Evolutionary conservation across 2,888 invertebrate species (phyloP), one percentile per base, ranked within the genome.

Genomic region (Junonia oenone): DNA sequence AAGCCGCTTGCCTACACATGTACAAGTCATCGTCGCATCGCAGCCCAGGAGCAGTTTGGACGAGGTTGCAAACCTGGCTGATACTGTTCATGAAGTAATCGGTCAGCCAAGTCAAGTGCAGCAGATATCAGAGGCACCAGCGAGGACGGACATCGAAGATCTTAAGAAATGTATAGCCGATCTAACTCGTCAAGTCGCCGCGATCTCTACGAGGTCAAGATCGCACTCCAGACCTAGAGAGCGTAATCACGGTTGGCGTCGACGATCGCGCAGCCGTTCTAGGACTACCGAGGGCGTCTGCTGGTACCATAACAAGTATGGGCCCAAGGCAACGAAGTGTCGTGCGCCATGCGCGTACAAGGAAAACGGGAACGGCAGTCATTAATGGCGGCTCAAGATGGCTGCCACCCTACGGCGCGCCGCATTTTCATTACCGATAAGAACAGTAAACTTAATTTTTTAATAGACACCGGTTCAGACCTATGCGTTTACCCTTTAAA

Each of bases 351-450:
- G 70, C 55, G 61, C 63, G 46, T 67, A 29, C 6, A 45, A 55
- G 62, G 63, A 35, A 64, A 65, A 67, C 58, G 33, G 11, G n/a
- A 4, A 4, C 11, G n/a, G 63, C 68, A 64, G 67, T 68, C 71
- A 45, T 49, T 43, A 54, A 52, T 68, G 61, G 65, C 55, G 61
- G 65, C n/a, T n/a, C n/a, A n/a, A n/a, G n/a, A n/a, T n/a, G n/a
- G n/a, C n/a, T n/a, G n/a, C n/a, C n/a, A n/a, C n/a, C n/a, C n/a
- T n/a, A n/a, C n/a, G n/a, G n/a, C n/a, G n/a, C n/a, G n/a, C 22
- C 22, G 22, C 5, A 5, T 68, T 27, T 68, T 68, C 47, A 51
- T 72, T n/a, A 64, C 61, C 0, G 68, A 72, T 43, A 37, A 50
- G 13, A 55, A 17, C 2, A 51, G 64, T 2, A 67, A 68, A 46